phyloP scores from a whole-genome alignment of 1,140 invertebrate genomes.

The Hyles euphorbiae region DNA sequence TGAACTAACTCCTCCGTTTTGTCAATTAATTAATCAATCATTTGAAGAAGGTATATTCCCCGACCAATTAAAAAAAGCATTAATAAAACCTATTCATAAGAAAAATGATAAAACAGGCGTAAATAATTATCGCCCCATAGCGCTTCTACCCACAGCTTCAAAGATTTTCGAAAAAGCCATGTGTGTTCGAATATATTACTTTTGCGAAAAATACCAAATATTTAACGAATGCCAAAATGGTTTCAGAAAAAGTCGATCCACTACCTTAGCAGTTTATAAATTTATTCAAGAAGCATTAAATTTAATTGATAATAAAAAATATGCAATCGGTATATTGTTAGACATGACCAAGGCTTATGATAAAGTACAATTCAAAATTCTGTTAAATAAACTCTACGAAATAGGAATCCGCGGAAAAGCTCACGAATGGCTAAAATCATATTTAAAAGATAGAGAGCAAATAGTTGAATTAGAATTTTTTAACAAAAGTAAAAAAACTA shows the following conservation, averaged over 20 bases:
- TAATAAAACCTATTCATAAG: slow-evolving; percentile 17
- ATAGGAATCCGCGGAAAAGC: slow-evolving; percentile 13
- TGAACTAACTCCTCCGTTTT: not conserved
- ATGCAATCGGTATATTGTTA: slow-evolving; percentile 8
- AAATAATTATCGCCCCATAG: slow-evolving; percentile 17
- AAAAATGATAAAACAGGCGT: slow-evolving; percentile 6
- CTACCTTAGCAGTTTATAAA: not conserved
- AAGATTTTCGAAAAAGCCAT: slow-evolving; percentile 13
- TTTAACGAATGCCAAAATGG: slow-evolving; percentile 14
- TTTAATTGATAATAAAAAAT: slow-evolving; percentile 12
- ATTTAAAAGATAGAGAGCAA: no score
- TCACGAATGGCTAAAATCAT: no score
- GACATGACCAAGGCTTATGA: slow-evolving; percentile 14
- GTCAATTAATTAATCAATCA: slow-evolving; percentile 9
- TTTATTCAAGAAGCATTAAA: slow-evolving; percentile 1
- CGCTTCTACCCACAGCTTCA: slow-evolving; percentile 9
- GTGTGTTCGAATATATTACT: slow-evolving; percentile 6
- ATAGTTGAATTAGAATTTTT: no score
- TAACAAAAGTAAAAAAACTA: no score
- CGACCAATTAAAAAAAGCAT: slow-evolving; percentile 10
- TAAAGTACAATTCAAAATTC: slow-evolving; percentile 1
- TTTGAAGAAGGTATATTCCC: slow-evolving; percentile 6
- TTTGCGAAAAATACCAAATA: no score
- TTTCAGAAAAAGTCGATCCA: slow-evolving; percentile 11
- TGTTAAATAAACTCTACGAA: slow-evolving; percentile 11